phyloP scores from a whole-genome alignment of 2,797 vertebrate genomes.

The Takifugu rubripes region DNA sequence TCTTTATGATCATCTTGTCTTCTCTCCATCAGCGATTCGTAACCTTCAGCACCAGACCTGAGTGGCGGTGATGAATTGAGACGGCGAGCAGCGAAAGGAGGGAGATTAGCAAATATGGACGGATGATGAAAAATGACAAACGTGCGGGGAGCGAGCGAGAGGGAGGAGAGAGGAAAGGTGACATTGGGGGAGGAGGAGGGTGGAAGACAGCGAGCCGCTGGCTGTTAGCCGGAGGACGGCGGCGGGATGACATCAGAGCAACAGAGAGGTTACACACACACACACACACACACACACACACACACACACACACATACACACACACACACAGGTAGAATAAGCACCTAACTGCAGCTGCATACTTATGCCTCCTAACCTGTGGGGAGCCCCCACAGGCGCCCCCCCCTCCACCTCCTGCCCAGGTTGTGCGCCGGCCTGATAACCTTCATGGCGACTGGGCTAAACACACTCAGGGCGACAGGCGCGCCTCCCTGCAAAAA shows the following conservation, averaged over 20 bases:
- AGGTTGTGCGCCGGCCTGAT: constrained; percentile 61
- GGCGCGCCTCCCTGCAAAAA: constrained; percentile 57
- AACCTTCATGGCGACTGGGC: constrained; percentile 70
- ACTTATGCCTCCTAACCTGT: constrained; percentile 66
- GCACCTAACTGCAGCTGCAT: constrained; percentile 53
- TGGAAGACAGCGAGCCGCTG: constrained; percentile 48
- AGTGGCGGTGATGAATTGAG: constrained; percentile 77
- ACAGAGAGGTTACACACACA: constrained; percentile 43
- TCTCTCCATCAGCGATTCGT: constrained; percentile 62
- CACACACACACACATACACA: constrained; percentile 16
- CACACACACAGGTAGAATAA: constrained; percentile 42
- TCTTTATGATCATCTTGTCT: constrained; percentile 70
- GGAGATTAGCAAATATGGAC: constrained; percentile 74
- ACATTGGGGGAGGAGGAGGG: constrained; percentile 57
- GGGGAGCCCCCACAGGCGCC: constrained; percentile 43
- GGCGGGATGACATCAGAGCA: constrained; percentile 67
- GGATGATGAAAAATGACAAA: constrained; percentile 82
- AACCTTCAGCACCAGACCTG: constrained; percentile 75
- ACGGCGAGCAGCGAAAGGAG: constrained; percentile 72
- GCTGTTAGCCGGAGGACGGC: constrained; percentile 71
- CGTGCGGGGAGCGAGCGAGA: constrained; percentile 10
- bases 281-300: constrained; percentile 23
- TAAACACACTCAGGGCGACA: constrained; percentile 54
- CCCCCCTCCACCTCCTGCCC: constrained; percentile 47
- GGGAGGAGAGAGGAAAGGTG: constrained; percentile 60